Conservation (phyloP, 2,797 vertebrate species). For the Pteropus rufus region DNA sequence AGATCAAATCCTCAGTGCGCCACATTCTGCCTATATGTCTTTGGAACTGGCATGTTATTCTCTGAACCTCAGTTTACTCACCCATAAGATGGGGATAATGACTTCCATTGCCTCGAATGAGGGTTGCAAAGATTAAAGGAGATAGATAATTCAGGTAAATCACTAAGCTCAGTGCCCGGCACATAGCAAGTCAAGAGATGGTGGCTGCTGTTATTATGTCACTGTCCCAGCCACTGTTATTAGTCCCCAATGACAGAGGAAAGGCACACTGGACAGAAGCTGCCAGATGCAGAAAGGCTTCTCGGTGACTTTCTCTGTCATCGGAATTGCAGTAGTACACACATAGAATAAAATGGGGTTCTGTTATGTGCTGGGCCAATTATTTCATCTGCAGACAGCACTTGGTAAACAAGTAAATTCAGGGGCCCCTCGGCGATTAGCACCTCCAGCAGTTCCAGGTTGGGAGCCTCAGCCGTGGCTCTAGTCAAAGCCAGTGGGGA, state of each 20-base stretch:
- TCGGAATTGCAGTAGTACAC: background rate
- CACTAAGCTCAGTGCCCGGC: background rate
- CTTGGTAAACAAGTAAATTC: background rate
- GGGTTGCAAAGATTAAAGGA: background rate
- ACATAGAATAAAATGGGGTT: background rate
- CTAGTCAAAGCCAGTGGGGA: background rate
- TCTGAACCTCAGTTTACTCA: background rate
- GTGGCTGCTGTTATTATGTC: background rate
- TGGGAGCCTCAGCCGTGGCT: accelerated
- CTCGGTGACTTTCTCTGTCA: too few species aligned
- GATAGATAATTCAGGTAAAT: background rate
- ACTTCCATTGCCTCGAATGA: too few species aligned
- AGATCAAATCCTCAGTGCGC: background rate
- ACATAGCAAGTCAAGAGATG: background rate
- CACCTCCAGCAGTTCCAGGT: background rate
- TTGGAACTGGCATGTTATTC: background rate
- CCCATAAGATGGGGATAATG: background rate
- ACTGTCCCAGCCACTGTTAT: too few species aligned
- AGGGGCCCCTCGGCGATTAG: background rate
- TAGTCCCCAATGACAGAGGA: background rate
- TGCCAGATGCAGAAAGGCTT: background rate
- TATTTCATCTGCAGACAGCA: accelerated
- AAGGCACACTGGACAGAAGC: background rate
- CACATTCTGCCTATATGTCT: background rate
- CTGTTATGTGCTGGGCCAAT: background rate